Evolutionary conservation across 2,888 invertebrate species (phyloP).

Genomic region (Habrosyne pyritoides): DNA sequence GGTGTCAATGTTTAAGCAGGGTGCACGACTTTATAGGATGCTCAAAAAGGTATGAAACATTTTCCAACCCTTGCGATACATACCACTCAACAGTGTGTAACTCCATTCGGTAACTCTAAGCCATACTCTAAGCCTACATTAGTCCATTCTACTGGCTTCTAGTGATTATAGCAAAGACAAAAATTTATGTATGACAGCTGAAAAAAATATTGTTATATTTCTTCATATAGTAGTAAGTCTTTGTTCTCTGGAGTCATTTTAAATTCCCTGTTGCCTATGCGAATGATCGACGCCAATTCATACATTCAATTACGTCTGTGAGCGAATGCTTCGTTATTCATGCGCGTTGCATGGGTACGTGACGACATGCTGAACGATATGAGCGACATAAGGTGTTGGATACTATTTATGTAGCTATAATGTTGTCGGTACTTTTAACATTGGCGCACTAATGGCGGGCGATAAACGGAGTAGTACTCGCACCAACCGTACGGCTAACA

Average conservation of each 20-base stretch:
- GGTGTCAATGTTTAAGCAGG: slow-evolving; percentile 92
- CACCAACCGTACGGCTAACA: too few species aligned
- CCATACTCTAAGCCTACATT: too few species aligned
- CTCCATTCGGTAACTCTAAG: too few species aligned
- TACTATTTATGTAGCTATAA: too few species aligned
- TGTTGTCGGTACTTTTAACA: too few species aligned
- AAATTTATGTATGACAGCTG: too few species aligned
- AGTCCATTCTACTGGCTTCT: too few species aligned
- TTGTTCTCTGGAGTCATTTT: slow-evolving; percentile 36
- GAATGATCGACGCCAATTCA: slow-evolving; percentile 61
- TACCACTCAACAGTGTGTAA: background rate
- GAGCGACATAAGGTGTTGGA: too few species aligned
- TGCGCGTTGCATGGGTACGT: slow-evolving; percentile 23
- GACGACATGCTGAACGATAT: slow-evolving; percentile 23
- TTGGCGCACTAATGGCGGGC: too few species aligned
- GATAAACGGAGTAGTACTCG: too few species aligned
- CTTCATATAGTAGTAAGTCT: slow-evolving; percentile 14
- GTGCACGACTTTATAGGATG: slow-evolving; percentile 92
- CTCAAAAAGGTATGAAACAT: slow-evolving; percentile 87
- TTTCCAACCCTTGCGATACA: slow-evolving; percentile 9
- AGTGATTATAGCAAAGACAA: too few species aligned
- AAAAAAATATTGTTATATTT: too few species aligned
- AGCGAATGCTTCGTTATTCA: slow-evolving; percentile 57
- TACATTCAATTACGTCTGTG: slow-evolving; percentile 52
- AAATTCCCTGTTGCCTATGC: slow-evolving; percentile 52